These are phyloP conservation scores for Caerostris extrusa DNA, from an alignment of 1,140 invertebrate species.

Conservation along the genomic window DNA sequence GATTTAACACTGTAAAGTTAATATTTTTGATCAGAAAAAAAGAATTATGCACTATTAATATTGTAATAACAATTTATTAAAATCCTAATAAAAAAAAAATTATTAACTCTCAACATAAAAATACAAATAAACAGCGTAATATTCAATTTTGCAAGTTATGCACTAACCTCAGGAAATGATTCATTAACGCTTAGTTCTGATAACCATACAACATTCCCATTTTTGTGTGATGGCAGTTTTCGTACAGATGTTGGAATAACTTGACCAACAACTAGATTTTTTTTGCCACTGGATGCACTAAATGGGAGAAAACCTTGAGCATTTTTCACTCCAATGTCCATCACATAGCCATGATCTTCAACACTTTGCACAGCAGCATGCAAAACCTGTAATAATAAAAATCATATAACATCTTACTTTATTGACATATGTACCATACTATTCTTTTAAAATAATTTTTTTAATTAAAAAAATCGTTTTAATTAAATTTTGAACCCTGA, in stretches of 20 bases:
- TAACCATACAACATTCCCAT: conserved; percentile 36
- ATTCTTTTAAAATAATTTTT: neutral
- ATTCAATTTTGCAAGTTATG: neutral
- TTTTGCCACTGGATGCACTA: neutral
- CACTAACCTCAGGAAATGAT: conserved; percentile 39
- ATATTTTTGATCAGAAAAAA: too few species aligned
- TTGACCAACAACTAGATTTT: neutral
- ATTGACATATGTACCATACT: neutral
- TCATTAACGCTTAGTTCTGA: neutral
- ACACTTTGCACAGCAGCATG: conserved; percentile 48
- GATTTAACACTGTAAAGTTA: too few species aligned
- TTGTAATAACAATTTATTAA: too few species aligned
- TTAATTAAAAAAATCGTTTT: neutral
- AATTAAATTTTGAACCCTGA: neutral
- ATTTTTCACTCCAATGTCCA: conserved; percentile 9
- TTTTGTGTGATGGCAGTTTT: neutral
- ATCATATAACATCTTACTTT: neutral
- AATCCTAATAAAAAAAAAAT: too few species aligned
- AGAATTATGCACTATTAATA: too few species aligned
- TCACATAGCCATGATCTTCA: conserved; percentile 63
- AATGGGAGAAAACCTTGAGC: conserved; percentile 36
- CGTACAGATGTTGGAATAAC: conserved; percentile 20
- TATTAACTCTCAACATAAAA: neutral
- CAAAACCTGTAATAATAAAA: conserved; percentile 25
- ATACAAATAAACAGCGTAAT: neutral